Base-by-base conservation (phyloP, 2,888 invertebrate species). In the Drosophila formosana region DNA sequence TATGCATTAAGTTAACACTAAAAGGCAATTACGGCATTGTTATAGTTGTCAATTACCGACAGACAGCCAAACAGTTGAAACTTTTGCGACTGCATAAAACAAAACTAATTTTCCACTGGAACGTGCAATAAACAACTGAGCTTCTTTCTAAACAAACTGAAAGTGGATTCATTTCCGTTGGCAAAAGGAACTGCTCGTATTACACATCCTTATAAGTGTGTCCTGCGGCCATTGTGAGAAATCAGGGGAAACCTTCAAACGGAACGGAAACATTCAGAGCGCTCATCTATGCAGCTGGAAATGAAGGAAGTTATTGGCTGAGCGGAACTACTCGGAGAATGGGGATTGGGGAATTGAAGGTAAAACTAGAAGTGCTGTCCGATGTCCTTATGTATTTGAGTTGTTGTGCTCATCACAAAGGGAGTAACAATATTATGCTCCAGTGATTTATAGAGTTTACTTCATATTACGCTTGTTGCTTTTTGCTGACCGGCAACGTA, bases 1-100 rank as follows among this genome's bases (percentile, higher is more conserved):
- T 61, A 63, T 72, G 46, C 56, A 56, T 56, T 67, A 50, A 47
- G 30, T 57, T 34, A 50, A 53, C 53, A 58, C 13, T 47, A 55
- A 61, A 65, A 61, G 46, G 63, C 57, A 72, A 63, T 72, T 76
- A 53, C 45, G 11, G 18, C 13, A 49, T 58, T 49, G 39, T 60
- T 34, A n/a, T 25, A 28, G 32, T 39, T 74, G 68, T 51, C 51
- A 28, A 34, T 4, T 41, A 18, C 30, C 13, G 7, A 39, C 28
- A 46, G 9, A 13, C 28, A 41, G n/a, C 18, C 13, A 34, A 37
- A 50, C 23, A 18, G n/a, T 13, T 30, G 43, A 49, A 49, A 57
- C 32, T 62, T 46, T 26, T n/a, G 9, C n/a, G n/a, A 37, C 4
- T 37, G 9, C 26, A 46, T 37, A 37, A 43, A 34, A 47, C 18